Base-by-base conservation (phyloP, 2,797 vertebrate genomes). In the Chromis chromis region DNA sequence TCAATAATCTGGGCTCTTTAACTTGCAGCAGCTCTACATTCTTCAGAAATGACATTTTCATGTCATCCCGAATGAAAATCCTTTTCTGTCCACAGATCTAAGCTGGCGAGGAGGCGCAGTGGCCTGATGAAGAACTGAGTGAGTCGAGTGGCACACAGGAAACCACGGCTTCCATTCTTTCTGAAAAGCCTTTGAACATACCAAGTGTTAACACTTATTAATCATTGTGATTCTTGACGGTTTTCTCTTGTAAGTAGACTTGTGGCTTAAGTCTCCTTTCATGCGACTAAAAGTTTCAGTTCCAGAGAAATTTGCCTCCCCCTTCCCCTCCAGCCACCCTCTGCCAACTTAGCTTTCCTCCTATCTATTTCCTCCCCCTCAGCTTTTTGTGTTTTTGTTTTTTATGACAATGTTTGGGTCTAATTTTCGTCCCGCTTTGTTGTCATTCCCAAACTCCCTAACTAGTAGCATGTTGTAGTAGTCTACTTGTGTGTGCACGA, bases 391-490 rank as follows among this genome's bases (percentile, higher is more conserved):
- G 83, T 89, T 93, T 92, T 84, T 33, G 59, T 91, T 83, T 60
- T 83, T 60, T 53, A 84, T 74, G 79, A 91, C 86, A 49, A 86
- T 76, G 81, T 91, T 91, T 77, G 66, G 71, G 89, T 93, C 87
- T 78, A 39, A 90, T 88, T 93, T 86, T 86, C 54, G 69, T 91
- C 94, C 93, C 69, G 82, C 89, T 96, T 95, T 89, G 90, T 92
- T 87, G 92, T 94, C 95, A 94, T 95, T 93, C 94, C 88, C 75
- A 92, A 89, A 86, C 89, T 89, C n/a, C 91, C 86, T 92, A 88
- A 90, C 93, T 96, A 93, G 94, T 96, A 96, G 98, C 97, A 98
- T 98, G 98, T 96, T 92, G 96, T 96, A 95, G 95, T 96, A 94
- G 95, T 95, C 94, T 89, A 88, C 92, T 88, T 93, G 92, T 95